These are phyloP conservation scores for Mactra quadrangularis DNA, from an alignment of 1,140 invertebrate species.

Conservation along the genomic window DNA sequence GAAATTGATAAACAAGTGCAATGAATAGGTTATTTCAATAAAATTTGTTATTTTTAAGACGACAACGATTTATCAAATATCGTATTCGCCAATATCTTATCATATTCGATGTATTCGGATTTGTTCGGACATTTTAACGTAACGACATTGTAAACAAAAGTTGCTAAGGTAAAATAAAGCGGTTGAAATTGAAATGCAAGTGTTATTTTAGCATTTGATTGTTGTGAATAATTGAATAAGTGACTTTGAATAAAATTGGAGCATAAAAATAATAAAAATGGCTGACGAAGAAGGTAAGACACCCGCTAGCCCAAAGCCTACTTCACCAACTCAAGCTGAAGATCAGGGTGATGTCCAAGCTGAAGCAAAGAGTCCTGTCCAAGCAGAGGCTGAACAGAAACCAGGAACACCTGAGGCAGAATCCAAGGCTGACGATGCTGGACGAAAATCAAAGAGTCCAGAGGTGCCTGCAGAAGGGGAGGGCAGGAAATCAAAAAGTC, in stretches of 20 bases:
- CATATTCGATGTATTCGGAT: too few species aligned
- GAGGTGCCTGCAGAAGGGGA: slow-evolving; percentile 5
- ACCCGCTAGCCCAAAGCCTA: slow-evolving; percentile 23
- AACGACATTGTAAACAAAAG: slow-evolving; percentile 66
- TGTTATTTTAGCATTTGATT: not conserved
- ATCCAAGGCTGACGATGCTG: slow-evolving; percentile 55
- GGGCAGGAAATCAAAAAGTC: slow-evolving; percentile 23
- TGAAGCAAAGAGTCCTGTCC: slow-evolving; percentile 22
- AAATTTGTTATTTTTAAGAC: too few species aligned
- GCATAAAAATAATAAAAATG: slow-evolving; percentile 34
- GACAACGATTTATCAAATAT: too few species aligned
- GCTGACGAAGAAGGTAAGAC: slow-evolving; percentile 65
- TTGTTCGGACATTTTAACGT: too few species aligned
- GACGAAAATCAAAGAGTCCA: slow-evolving; percentile 52
- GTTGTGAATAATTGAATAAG: not conserved
- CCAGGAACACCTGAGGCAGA: slow-evolving; percentile 6
- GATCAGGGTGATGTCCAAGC: slow-evolving; percentile 15
- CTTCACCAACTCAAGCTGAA: too few species aligned
- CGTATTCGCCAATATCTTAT: too few species aligned
- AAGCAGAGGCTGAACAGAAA: slow-evolving; percentile 13
- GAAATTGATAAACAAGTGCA: too few species aligned
- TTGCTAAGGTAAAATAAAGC: slow-evolving; percentile 64
- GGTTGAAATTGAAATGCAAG: slow-evolving; percentile 29
- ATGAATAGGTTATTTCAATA: too few species aligned
- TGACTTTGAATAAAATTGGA: not conserved